Evolutionary conservation across 2,113 vertebrate species (phyloP), one percentile per base, ranked within the genome.

Genomic region (Protomyctophum bolini): DNA sequence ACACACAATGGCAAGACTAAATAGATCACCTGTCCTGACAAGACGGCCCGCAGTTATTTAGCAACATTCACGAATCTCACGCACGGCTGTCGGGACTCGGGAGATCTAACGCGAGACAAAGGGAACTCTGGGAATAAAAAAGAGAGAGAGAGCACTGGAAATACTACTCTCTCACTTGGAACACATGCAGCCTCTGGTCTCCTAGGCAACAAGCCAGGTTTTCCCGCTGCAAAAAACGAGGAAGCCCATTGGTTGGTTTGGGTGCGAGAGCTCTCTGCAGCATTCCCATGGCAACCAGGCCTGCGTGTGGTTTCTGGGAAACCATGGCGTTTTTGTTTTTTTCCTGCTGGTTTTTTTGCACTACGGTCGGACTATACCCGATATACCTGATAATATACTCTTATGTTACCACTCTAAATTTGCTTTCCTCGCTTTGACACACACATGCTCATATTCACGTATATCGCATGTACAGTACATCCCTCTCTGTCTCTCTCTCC

Each of bases 271-370:
- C 83, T 88, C 87, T 86, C 85, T 87, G 87, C 88, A 87, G 79
- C 85, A 88, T 88, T 84, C 85, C 88, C 87, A 90, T 90, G 83
- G 88, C 87, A 90, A 88, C 88, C 79, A 50, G 75, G 82, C 75
- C 80, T 71, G 21, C 21, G 21, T 21, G 77, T 84, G 81, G 73
- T 77, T 79, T 84, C 81, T 75, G 85, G 83, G 82, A 86, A 86
- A 71, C 77, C 62, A 83, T 76, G 80, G 74, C 69, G 83, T 82
- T 54, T 74, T 70, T 81, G 77, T 56, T 80, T 80, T 79, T 11
- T 55, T 11, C 12, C 12, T 55, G 9, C 11, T 55, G 4, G 48
- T 8, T 48, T 48, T 14, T 48, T 49, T 63, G 21, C 61, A 48
- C 47, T 60, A 70, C 72, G 70, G 57, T 33, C 57, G 2, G 21